These are phyloP conservation scores for Sphecodes monilicornis DNA, from an alignment of 2,888 invertebrate genomes.

Conservation along the genomic window DNA sequence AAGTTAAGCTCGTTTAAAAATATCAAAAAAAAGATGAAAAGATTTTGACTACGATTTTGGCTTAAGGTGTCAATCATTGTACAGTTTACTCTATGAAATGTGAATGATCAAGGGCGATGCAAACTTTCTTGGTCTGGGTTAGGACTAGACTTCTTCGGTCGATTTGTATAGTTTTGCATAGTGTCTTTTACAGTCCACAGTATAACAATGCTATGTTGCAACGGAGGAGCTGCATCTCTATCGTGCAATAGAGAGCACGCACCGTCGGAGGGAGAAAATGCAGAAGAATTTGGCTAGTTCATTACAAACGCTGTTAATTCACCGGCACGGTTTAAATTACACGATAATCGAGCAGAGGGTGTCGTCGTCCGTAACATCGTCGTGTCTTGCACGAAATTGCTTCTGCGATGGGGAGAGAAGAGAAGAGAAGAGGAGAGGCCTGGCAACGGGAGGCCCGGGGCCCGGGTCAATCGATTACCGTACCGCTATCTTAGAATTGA, in stretches of 20 bases:
- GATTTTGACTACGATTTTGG: too few species aligned
- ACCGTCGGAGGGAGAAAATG: background rate
- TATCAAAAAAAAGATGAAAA: too few species aligned
- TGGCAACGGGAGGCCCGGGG: background rate
- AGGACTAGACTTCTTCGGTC: too few species aligned
- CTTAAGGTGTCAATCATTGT: too few species aligned
- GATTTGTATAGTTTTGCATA: too few species aligned
- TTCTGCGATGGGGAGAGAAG: background rate
- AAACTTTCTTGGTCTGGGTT: too few species aligned
- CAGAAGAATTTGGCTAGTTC: background rate
- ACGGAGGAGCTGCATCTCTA: too few species aligned
- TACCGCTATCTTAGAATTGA: constrained; percentile 18
- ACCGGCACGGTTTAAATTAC: constrained; percentile 3
- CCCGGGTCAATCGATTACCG: constrained; percentile 27
- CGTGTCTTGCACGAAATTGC: background rate
- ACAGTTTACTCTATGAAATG: too few species aligned
- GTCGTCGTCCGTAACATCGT: background rate
- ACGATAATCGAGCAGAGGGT: background rate
- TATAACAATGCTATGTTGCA: too few species aligned
- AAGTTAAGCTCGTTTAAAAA: too few species aligned
- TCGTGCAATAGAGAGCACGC: background rate
- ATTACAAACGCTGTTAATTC: constrained; percentile 1
- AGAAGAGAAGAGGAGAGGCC: background rate
- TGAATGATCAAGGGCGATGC: too few species aligned
- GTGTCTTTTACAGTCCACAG: too few species aligned